These are phyloP conservation scores for Sterna hirundo DNA, from an alignment of 2,113 vertebrate species.

Conservation along the genomic window DNA sequence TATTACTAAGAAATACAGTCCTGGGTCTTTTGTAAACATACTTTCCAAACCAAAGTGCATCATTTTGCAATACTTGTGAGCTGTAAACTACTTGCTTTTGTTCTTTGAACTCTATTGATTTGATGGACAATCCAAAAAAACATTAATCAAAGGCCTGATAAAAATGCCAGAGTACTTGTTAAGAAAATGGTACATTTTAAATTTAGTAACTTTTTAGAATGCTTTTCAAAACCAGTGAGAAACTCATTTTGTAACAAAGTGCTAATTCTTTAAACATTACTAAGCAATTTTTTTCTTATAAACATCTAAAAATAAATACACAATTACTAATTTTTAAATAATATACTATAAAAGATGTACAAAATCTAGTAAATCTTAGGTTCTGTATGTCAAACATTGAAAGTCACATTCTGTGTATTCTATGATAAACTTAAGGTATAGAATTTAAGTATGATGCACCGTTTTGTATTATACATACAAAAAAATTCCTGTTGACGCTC, in stretches of 20 bases:
- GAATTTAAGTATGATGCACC: neutral
- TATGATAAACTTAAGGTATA: neutral
- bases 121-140: neutral
- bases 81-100: neutral
- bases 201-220: neutral
- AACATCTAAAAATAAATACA: neutral
- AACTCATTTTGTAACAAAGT: neutral
- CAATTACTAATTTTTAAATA: neutral
- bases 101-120: slow-evolving; percentile 25
- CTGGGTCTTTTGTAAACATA: neutral
- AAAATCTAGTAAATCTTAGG: neutral
- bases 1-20: neutral
- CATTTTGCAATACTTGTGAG: neutral
- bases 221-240: neutral
- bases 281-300: neutral
- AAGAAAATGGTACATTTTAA: neutral
- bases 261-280: neutral
- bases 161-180: neutral
- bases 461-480: neutral
- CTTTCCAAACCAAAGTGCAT: neutral
- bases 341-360: neutral
- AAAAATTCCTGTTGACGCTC: neutral
- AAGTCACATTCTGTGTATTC: neutral
- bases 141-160: neutral
- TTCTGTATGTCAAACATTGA: neutral